Evolutionary conservation across 2,888 invertebrate genomes (phyloP).

Genomic region (Deroplatys truncata): DNA sequence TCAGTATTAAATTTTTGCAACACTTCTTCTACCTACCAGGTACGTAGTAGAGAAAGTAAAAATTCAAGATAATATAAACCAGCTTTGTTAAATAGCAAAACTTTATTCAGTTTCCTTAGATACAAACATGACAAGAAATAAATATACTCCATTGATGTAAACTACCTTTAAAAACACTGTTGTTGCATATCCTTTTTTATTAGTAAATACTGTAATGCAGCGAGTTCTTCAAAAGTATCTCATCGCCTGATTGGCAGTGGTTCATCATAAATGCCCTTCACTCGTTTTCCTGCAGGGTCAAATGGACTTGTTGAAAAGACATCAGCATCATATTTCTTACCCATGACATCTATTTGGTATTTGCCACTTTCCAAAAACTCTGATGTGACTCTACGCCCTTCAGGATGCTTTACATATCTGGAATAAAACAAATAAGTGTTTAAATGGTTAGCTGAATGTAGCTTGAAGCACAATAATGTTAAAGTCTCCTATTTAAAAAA

Average conservation of each 20-base stretch:
- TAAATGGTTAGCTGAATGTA: neutral
- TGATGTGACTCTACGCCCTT: conserved; percentile 58
- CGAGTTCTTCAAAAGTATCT: neutral
- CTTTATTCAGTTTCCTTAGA: neutral
- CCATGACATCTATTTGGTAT: conserved; percentile 79
- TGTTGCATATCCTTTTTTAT: neutral
- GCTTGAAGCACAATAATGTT: no score
- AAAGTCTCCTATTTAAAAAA: neutral
- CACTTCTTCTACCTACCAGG: no score
- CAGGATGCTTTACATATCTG: conserved; percentile 55
- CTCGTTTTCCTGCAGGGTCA: conserved; percentile 71
- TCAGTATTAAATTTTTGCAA: no score
- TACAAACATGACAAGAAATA: neutral
- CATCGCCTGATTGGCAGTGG: conserved; percentile 24
- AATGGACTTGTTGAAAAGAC: conserved; percentile 73
- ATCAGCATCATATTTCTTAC: conserved; percentile 64
- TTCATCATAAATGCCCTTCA: conserved; percentile 56
- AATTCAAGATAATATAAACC: no score
- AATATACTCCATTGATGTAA: neutral
- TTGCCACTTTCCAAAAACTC: conserved; percentile 64
- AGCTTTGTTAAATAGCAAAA: no score
- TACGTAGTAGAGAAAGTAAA: no score
- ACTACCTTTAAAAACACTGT: neutral
- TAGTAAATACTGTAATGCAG: neutral
- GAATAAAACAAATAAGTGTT: conserved; percentile 31